These are phyloP conservation scores for Ochotona princeps DNA, from an alignment of 2,113 vertebrate species.

Conservation along the genomic window DNA sequence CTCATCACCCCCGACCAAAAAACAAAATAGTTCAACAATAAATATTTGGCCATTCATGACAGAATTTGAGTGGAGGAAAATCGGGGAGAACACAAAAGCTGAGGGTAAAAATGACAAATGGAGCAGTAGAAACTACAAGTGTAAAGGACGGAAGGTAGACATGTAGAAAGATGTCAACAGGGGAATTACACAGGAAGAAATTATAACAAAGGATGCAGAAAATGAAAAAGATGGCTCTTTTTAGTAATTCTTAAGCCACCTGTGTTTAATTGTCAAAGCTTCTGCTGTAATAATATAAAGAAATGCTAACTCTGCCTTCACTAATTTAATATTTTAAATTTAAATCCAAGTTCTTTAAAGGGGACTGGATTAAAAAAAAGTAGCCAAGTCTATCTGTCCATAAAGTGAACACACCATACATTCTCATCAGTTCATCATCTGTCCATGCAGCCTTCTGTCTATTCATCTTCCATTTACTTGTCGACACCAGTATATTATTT, in stretches of 20 bases:
- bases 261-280: constrained; percentile 56
- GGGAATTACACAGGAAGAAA: not conserved
- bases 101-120: not conserved
- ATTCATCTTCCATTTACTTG: constrained; percentile 26
- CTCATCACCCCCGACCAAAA: not conserved
- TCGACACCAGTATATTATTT: constrained; percentile 21
- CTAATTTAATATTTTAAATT: constrained; percentile 60
- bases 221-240: constrained; percentile 55
- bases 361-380: constrained; percentile 26
- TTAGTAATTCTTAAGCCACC: constrained; percentile 46
- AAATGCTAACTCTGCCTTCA: constrained; percentile 68
- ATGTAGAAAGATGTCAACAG: not conserved
- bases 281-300: constrained; percentile 56
- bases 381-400: not conserved
- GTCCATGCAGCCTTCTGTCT: not conserved
- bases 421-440: constrained; percentile 43
- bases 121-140: not conserved
- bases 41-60: not conserved
- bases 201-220: not conserved
- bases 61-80: not conserved
- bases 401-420: not conserved
- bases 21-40: not conserved
- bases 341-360: constrained; percentile 59
- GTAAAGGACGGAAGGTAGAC: not conserved
- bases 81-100: not conserved